Conservation (phyloP, 2,888 invertebrate genomes). For the Oxyscelio sp. region DNA sequence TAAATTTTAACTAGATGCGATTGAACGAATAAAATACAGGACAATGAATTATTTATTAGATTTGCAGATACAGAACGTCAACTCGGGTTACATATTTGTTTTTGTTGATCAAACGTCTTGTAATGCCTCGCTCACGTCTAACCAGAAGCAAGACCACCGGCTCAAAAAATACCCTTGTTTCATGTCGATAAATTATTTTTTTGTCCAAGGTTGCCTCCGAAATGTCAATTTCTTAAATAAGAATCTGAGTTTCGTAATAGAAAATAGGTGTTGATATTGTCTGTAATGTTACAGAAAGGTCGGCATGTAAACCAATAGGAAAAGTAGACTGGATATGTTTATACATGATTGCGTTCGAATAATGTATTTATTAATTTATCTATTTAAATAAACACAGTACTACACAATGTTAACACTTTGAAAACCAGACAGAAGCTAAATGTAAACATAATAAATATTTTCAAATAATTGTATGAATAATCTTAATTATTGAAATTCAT, state of each 20-base stretch:
- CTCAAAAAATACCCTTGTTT: not conserved
- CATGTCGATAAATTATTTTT: not conserved
- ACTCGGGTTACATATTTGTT: constrained; percentile 17
- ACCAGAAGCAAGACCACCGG: not conserved
- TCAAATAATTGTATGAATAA: too few relatives aligned
- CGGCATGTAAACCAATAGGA: constrained; percentile 3
- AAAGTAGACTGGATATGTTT: too few relatives aligned
- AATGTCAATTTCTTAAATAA: constrained; percentile 16
- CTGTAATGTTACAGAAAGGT: not conserved
- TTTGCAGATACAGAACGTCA: constrained; percentile 25
- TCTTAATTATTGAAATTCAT: too few relatives aligned
- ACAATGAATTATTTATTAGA: constrained; percentile 67
- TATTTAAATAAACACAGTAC: too few relatives aligned
- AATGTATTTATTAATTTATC: too few relatives aligned
- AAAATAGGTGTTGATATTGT: constrained; percentile 11
- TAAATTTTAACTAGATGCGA: constrained; percentile 53
- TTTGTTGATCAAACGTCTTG: constrained; percentile 16
- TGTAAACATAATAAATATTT: too few relatives aligned
- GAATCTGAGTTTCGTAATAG: not conserved
- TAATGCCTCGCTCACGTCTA: not conserved
- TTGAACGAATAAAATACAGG: constrained; percentile 52
- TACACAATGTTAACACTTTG: too few relatives aligned
- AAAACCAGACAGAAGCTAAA: too few relatives aligned
- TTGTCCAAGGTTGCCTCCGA: constrained; percentile 1
- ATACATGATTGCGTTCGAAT: too few relatives aligned